A percentile compares a stretch with the other conserved stretches of the same genome.
phyloP scores from a whole-genome alignment of 2,797 vertebrate species.

The Tangara arthus region DNA sequence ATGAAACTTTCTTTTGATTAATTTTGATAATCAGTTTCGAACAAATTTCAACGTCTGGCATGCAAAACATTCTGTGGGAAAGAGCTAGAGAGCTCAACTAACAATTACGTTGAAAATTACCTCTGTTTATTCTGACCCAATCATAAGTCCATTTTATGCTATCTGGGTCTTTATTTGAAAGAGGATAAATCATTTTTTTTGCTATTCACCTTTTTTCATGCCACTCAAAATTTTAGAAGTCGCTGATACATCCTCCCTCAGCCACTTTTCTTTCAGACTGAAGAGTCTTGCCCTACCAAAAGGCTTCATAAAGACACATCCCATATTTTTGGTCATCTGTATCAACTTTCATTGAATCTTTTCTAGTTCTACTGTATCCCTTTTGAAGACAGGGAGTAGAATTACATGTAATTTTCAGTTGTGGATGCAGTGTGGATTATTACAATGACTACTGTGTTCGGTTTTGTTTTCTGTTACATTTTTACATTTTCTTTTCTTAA shows the following conservation, averaged over 20 bases:
- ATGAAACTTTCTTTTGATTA: background rate
- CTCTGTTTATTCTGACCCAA: background rate
- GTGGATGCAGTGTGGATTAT: background rate
- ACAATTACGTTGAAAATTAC: background rate
- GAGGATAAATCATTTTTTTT: background rate
- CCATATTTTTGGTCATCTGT: background rate
- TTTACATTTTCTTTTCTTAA: background rate
- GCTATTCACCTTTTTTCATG: background rate
- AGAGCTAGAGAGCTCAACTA: background rate
- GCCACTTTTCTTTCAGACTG: background rate
- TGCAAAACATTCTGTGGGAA: background rate
- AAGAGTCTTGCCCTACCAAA: background rate
- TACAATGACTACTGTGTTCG: background rate
- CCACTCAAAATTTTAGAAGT: background rate
- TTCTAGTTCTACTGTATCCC: background rate
- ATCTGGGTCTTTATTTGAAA: background rate
- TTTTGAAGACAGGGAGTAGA: background rate
- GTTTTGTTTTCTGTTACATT: background rate
- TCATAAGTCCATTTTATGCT: background rate
- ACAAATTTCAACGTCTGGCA: background rate
- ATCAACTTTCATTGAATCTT: background rate
- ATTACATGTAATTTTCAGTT: background rate
- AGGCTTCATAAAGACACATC: background rate
- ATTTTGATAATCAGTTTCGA: background rate
- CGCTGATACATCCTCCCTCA: background rate